Conservation (phyloP, 2,113 vertebrate species). For the Oophaga pumilio region DNA sequence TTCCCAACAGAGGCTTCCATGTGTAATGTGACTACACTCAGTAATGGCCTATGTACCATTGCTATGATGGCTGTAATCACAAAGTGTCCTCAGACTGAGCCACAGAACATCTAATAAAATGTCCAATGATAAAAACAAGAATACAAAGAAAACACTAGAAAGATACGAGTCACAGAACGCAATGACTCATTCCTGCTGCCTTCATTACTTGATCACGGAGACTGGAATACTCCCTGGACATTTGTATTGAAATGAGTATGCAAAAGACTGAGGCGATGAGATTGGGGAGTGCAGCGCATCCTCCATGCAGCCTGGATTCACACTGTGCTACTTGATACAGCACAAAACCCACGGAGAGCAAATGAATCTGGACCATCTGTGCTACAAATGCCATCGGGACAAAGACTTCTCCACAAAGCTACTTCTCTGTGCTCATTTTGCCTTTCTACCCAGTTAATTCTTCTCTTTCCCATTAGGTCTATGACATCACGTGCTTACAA, state of each 20-base stretch:
- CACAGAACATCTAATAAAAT: slow-evolving; percentile 7
- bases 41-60: neutral
- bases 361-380: slow-evolving; percentile 49
- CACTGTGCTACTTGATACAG: slow-evolving; percentile 18
- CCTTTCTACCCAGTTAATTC: too few species aligned
- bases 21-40: neutral
- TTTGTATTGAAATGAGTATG: slow-evolving; percentile 41
- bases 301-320: slow-evolving; percentile 13
- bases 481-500: too few species aligned
- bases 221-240: neutral
- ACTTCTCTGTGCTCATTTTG: neutral
- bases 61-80: neutral
- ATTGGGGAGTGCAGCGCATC: neutral
- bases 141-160: neutral
- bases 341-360: slow-evolving; percentile 29
- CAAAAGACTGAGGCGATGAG: slow-evolving; percentile 23
- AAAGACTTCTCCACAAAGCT: slow-evolving; percentile 30
- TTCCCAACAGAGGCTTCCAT: slow-evolving; percentile 6
- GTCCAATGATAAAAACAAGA: neutral
- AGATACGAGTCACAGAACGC: neutral
- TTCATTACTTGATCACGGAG: neutral
- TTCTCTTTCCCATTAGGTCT: too few species aligned
- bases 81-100: neutral
- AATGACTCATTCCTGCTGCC: neutral
- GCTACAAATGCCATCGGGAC: slow-evolving; percentile 9